A percentile compares a stretch with the other conserved stretches of the same genome.
Conservation (phyloP, 2,888 invertebrate species). For the Trachelus tabidus region DNA sequence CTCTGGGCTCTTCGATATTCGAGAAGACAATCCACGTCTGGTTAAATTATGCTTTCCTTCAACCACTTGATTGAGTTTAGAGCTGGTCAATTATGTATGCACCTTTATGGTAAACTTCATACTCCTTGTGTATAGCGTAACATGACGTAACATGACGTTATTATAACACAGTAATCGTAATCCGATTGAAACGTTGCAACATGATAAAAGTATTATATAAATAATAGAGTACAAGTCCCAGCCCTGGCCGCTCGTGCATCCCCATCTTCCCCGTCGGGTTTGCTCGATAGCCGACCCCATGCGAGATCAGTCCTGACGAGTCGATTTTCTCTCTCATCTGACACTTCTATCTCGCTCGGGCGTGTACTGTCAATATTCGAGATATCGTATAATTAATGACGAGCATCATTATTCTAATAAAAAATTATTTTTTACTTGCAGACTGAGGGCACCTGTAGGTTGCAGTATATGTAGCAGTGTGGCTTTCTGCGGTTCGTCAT, state of each 20-base stretch:
- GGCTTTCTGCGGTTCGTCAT: slow-evolving; percentile 78
- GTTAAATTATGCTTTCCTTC: background rate
- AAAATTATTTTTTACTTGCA: slow-evolving; percentile 44
- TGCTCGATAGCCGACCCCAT: no score
- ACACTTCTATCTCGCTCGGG: no score
- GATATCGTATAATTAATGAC: background rate
- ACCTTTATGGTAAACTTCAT: background rate
- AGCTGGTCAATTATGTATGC: background rate
- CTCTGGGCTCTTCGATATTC: no score
- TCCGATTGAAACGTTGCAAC: background rate
- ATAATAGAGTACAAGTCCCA: no score
- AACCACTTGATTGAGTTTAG: background rate
- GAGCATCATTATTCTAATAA: background rate
- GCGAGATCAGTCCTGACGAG: no score
- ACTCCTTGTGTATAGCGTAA: background rate
- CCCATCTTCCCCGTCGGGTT: no score
- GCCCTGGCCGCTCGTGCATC: no score
- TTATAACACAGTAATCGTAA: no score
- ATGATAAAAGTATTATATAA: background rate
- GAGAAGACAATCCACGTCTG: background rate
- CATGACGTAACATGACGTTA: no score
- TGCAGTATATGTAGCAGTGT: slow-evolving; percentile 81
- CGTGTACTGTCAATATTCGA: no score
- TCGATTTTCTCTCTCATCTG: no score
- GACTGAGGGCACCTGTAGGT: slow-evolving; percentile 75